Percentiles rank a stretch among this genome's conserved stretches.
Conservation (phyloP, 2,888 invertebrate species). For the Ophioninae sp. region DNA sequence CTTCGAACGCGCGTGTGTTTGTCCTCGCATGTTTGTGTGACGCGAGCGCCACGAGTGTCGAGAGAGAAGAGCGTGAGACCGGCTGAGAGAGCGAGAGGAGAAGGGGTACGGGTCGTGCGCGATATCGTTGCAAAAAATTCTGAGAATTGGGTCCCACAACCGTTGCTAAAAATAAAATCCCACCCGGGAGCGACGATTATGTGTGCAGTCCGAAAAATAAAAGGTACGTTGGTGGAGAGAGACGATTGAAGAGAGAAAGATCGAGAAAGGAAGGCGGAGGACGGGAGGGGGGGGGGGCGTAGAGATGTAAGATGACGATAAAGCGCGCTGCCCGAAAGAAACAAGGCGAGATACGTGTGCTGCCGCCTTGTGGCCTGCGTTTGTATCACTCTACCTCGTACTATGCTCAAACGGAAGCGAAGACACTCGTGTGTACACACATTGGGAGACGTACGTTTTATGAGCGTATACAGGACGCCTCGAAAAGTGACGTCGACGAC, state of each 20-base stretch:
- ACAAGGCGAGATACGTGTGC: conserved; percentile 50
- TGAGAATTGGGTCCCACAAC: conserved; percentile 72
- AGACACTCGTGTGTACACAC: conserved; percentile 19
- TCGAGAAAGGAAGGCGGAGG: conserved; percentile 26
- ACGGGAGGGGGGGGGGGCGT: conserved; percentile 43
- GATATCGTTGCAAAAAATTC: conserved; percentile 73
- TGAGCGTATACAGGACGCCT: neutral
- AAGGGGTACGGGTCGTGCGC: conserved; percentile 58
- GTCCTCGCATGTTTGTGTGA: neutral
- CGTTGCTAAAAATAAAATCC: conserved; percentile 80
- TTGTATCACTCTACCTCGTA: conserved; percentile 29
- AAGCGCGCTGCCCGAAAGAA: conserved; percentile 45
- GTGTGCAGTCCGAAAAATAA: conserved; percentile 68
- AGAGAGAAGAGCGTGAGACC: conserved; percentile 4
- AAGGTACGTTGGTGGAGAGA: conserved; percentile 37
- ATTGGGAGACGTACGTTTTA: neutral
- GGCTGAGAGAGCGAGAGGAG: conserved; percentile 26
- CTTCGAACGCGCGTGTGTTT: neutral
- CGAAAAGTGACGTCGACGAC: neutral
- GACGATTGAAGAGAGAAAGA: conserved; percentile 48
- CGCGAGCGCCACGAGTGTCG: neutral
- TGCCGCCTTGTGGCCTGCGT: conserved; percentile 17
- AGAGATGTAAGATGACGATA: conserved; percentile 27
- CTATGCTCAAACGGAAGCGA: conserved; percentile 39
- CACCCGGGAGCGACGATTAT: conserved; percentile 80